These are phyloP conservation scores for Corbicula japonica DNA, from an alignment of 2,888 invertebrate species.

Conservation along the genomic window DNA sequence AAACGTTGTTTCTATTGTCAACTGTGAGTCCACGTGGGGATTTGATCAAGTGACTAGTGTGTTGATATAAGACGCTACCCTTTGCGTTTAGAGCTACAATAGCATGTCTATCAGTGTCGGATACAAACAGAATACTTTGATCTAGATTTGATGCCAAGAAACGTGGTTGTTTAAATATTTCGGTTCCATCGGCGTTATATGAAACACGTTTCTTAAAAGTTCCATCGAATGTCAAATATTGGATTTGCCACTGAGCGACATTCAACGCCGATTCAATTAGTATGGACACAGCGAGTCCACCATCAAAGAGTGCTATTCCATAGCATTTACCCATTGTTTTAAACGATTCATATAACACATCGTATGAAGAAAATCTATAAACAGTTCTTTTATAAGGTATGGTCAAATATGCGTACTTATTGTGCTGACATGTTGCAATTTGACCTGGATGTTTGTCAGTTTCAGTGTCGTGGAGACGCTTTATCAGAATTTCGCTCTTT, in stretches of 20 bases:
- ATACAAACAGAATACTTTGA: neutral
- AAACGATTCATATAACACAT: neutral
- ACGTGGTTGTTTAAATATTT: neutral
- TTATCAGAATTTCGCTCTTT: neutral
- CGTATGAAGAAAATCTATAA: neutral
- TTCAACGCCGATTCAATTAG: neutral
- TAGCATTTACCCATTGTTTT: conserved; percentile 9
- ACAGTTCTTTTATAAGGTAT: neutral
- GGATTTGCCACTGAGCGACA: neutral
- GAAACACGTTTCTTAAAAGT: neutral
- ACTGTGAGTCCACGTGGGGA: conserved; percentile 7
- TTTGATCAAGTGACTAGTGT: neutral
- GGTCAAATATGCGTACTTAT: neutral
- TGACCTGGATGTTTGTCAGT: neutral
- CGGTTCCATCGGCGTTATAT: too few species aligned
- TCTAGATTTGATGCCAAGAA: neutral
- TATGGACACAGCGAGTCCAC: conserved; percentile 2
- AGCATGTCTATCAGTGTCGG: neutral
- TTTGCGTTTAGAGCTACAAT: neutral
- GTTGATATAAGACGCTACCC: conserved; percentile 1
- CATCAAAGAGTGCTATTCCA: conserved; percentile 11
- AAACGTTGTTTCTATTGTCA: conserved; percentile 3
- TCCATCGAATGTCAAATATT: neutral
- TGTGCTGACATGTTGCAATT: neutral
- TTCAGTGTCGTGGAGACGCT: neutral